A percentile compares a stretch with the other conserved stretches of the same genome.
Conservation (phyloP, 2,888 invertebrate species). For the Eledona agricola region DNA sequence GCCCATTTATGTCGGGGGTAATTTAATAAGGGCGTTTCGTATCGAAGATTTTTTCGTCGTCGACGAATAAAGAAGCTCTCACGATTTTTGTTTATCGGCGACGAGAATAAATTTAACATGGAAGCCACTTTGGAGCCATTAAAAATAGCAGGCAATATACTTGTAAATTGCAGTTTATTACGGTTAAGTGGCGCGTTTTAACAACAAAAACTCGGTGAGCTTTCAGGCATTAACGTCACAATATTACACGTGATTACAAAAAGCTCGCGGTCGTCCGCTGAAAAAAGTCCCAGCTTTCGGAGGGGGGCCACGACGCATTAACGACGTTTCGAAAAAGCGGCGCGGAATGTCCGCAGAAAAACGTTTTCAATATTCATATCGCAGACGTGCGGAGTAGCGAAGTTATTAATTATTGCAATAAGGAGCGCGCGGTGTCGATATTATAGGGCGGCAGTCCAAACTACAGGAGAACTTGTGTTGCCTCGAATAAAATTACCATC, state of each 20-base stretch:
- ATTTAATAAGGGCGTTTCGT: conserved; percentile 8
- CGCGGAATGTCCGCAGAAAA: conserved; percentile 29
- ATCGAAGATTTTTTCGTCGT: conserved; percentile 8
- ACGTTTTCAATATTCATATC: conserved; percentile 39
- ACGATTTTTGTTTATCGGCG: conserved; percentile 20
- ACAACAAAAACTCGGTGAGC: conserved; percentile 24
- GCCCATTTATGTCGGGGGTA: conserved; percentile 10
- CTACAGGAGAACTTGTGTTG: conserved; percentile 52
- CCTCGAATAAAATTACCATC: conserved; percentile 56
- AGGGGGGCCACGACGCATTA: conserved; percentile 11
- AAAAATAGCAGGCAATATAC: conserved; percentile 40
- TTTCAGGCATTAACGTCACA: conserved; percentile 22
- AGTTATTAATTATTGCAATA: conserved; percentile 42
- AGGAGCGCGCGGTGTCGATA: conserved; percentile 54
- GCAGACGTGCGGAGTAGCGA: conserved; percentile 40
- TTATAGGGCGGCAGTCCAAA: conserved; percentile 59
- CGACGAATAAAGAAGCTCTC: conserved; percentile 14
- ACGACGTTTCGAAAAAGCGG: conserved; percentile 23
- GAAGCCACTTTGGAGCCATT: conserved; percentile 26
- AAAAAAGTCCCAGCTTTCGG: conserved; percentile 6
- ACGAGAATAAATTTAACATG: conserved; percentile 19
- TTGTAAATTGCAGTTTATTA: conserved; percentile 40
- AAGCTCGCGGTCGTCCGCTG: neutral
- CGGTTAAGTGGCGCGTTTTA: conserved; percentile 35
- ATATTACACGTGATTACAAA: conserved; percentile 21